Base-by-base conservation (phyloP, 2,113 vertebrate genomes). In the Ailuropoda melanoleuca region DNA sequence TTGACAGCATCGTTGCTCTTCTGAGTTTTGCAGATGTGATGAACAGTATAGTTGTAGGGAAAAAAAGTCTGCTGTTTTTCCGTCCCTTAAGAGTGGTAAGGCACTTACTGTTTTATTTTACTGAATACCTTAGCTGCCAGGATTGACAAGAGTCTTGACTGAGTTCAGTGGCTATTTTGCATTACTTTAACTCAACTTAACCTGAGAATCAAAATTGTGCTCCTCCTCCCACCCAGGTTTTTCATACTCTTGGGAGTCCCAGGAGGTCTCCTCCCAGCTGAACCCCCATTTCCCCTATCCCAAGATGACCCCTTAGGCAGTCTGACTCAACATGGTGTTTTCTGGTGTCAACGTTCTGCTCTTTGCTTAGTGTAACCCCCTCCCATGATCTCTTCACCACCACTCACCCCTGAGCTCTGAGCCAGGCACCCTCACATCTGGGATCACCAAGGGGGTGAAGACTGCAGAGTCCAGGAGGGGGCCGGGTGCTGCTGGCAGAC, bases 31-130 rank as follows among this genome's bases (percentile, higher is more conserved):
- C 96, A 0, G 98, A 98, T 3, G 93, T 97, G 43, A 39, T 95
- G 12, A 37, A 3, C 58, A 10, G 11, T 6, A 4, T 2, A 6
- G 17, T 1, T 5, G 1, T 4, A 60, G 0, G 39, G 4, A 39
- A 4, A 9, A 19, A 0, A 4, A 97, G 37, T 3, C 29, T 83
- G 0, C 75, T 94, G 0, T 93, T 66, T 90, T 84, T 99, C 66
- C 98, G 78, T 31, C 93, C 97, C 88, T 84, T 98, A 48, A 98
- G 99, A 93, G 97, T 99, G 99, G 99, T 99, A 98, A 98, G 98
- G 53, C 68, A n/a, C 24, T 92, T 12, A 24, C n/a, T 90, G 7
- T 96, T 60, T 88, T 55, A 34, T 39, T 55, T 88, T 53, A 34
- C 6, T 10, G 39, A 39, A 3, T 34, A 46, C 56, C 34, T 46